Evolutionary conservation across 2,888 invertebrate genomes (phyloP).

Genomic region (Parnassius smintheus): DNA sequence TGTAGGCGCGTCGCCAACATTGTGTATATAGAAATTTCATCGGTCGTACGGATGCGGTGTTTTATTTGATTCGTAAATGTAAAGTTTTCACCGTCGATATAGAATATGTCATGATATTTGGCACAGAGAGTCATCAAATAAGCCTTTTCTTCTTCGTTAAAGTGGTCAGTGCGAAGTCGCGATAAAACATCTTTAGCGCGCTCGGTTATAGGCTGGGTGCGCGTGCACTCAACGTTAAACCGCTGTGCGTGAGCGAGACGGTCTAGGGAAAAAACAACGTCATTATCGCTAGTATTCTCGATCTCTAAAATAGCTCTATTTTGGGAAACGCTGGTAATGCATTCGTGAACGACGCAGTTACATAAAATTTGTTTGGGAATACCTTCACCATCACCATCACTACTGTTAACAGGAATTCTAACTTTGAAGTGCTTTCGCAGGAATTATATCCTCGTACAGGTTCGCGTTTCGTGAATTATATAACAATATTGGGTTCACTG

Average conservation of each 20-base stretch:
- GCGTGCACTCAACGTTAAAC: conserved; percentile 30
- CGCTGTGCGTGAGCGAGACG: conserved; percentile 29
- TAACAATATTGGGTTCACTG: too few species aligned
- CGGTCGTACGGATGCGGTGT: too few species aligned
- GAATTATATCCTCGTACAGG: too few species aligned
- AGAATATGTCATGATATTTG: conserved; percentile 7
- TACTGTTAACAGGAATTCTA: conserved; percentile 23
- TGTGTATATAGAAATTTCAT: too few species aligned
- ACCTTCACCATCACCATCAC: conserved; percentile 28
- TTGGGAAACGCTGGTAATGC: conserved; percentile 34
- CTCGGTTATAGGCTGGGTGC: conserved; percentile 9
- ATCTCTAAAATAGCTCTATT: too few species aligned
- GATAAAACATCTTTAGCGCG: conserved; percentile 30
- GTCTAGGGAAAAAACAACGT: too few species aligned
- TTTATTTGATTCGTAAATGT: too few species aligned
- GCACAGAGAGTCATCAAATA: conserved; percentile 28
- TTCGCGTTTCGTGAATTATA: too few species aligned
- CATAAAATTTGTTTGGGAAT: conserved; percentile 22
- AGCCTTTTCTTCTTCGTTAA: conserved; percentile 37
- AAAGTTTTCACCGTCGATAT: too few species aligned
- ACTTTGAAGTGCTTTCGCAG: too few species aligned
- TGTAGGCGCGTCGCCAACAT: too few species aligned
- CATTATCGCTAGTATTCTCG: too few species aligned
- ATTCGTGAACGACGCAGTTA: conserved; percentile 25
- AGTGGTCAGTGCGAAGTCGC: conserved; percentile 38